Percentiles rank a stretch among this genome's conserved stretches.
Evolutionary conservation across 2,113 vertebrate species (phyloP).

Genomic region (Ondatra zibethicus): DNA sequence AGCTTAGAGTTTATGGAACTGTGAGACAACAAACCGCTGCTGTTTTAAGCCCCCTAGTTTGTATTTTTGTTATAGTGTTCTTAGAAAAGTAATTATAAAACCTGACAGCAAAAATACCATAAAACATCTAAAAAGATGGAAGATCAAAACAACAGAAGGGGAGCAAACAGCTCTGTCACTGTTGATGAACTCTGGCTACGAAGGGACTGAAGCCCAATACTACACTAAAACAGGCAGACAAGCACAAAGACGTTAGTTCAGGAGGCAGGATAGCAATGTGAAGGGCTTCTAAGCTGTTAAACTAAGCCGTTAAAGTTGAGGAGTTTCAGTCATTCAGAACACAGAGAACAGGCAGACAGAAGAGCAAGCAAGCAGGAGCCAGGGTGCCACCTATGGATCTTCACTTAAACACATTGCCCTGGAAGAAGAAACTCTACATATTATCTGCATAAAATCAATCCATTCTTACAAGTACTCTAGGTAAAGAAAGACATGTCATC

Average conservation of each 20-base stretch:
- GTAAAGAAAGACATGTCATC: background rate
- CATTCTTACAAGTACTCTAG: slow-evolving; percentile 8
- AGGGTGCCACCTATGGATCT: background rate
- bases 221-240: background rate
- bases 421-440: background rate
- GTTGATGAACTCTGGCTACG: background rate
- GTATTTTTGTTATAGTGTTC: background rate
- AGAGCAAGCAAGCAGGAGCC: background rate
- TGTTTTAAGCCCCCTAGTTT: background rate
- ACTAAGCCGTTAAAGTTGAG: slow-evolving; percentile 33
- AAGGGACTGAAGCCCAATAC: background rate
- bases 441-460: slow-evolving; percentile 18
- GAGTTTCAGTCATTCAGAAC: slow-evolving; percentile 14
- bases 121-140: background rate
- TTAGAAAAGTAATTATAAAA: background rate
- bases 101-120: background rate
- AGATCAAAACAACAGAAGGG: background rate
- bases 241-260: slow-evolving; percentile 2
- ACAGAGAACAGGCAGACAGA: background rate
- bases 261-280: background rate
- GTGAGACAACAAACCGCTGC: background rate
- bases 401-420: background rate
- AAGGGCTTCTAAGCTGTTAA: background rate
- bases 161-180: background rate
- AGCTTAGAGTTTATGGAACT: background rate